Percentiles rank a stretch among this genome's conserved stretches.
Evolutionary conservation across 2,113 vertebrate genomes (phyloP).

Genomic region (Brachypteracias leptosomus): DNA sequence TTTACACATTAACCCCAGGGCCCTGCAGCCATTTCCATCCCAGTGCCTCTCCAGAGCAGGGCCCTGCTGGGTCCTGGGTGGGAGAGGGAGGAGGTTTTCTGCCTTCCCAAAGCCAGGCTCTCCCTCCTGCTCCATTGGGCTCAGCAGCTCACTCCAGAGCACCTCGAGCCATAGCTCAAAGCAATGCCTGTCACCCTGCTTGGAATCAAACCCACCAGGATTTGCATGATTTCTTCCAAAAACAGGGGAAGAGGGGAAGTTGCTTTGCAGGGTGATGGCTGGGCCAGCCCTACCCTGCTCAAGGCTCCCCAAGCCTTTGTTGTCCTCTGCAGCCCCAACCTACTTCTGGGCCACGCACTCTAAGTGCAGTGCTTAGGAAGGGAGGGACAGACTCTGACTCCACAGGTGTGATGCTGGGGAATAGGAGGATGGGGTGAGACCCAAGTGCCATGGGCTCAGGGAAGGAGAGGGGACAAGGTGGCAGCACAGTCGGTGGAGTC

Average conservation of each 20-base stretch:
- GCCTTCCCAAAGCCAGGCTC: neutral
- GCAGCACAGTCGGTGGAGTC: rapidly evolving
- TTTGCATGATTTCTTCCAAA: neutral
- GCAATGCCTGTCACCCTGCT: neutral
- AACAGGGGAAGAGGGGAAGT: neutral
- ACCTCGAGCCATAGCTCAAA: neutral
- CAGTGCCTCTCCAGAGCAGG: neutral
- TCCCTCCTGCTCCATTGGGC: rapidly evolving
- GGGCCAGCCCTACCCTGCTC: rapidly evolving
- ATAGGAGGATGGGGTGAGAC: neutral
- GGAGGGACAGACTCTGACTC: neutral
- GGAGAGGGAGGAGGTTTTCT: neutral
- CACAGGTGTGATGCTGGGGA: rapidly evolving
- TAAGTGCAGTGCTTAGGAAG: rapidly evolving
- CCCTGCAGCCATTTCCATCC: neutral
- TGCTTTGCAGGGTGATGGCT: neutral
- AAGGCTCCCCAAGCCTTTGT: rapidly evolving
- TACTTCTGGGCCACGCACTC: neutral
- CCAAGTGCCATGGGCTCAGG: rapidly evolving
- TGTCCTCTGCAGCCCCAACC: neutral
- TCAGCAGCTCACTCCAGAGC: neutral
- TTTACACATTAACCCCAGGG: neutral
- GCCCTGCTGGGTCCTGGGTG: neutral
- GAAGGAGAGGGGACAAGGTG: neutral
- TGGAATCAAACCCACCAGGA: neutral